Evolutionary conservation across 2,888 invertebrate species (phyloP).

Genomic region (Ophion slaviceki): DNA sequence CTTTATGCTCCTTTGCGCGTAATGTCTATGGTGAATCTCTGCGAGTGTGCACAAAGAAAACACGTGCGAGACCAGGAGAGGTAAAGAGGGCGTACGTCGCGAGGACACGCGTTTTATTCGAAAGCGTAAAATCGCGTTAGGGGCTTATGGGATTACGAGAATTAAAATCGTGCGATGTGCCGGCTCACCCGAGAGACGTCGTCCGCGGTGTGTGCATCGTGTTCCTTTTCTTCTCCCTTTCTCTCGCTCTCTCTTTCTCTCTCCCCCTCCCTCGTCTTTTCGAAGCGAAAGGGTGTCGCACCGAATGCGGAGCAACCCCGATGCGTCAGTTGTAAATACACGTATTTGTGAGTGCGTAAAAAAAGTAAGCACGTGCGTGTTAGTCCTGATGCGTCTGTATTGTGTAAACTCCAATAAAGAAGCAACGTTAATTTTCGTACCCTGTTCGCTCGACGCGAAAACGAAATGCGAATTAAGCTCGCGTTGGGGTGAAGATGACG

Average conservation of each 20-base stretch:
- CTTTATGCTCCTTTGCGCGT: slow-evolving; percentile 20
- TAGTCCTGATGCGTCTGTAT: slow-evolving; percentile 34
- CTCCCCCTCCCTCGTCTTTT: slow-evolving; percentile 33
- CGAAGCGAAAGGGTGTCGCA: slow-evolving; percentile 46
- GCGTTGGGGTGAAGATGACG: slow-evolving; percentile 36
- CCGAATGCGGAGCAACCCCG: slow-evolving; percentile 37
- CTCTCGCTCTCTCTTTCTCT: slow-evolving; percentile 4
- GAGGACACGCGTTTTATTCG: slow-evolving; percentile 76
- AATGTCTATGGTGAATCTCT: neutral
- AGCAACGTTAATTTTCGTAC: slow-evolving; percentile 62
- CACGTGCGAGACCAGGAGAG: neutral
- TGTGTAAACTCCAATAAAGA: slow-evolving; percentile 62
- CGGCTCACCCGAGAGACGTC: slow-evolving; percentile 38
- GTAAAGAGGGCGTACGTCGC: slow-evolving; percentile 68
- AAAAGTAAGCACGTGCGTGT: neutral
- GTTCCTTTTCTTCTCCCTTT: slow-evolving; percentile 29
- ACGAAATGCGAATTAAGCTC: slow-evolving; percentile 63
- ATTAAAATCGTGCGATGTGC: slow-evolving; percentile 74
- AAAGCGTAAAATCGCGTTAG: slow-evolving; percentile 81
- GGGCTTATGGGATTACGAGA: slow-evolving; percentile 78
- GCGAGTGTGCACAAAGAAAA: slow-evolving; percentile 12
- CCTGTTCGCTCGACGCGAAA: slow-evolving; percentile 46
- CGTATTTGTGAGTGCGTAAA: slow-evolving; percentile 24
- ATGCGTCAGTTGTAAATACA: slow-evolving; percentile 18
- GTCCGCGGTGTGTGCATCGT: slow-evolving; percentile 30